phyloP scores from a whole-genome alignment of 2,888 invertebrate genomes.

The Erpobdella octoculata region DNA sequence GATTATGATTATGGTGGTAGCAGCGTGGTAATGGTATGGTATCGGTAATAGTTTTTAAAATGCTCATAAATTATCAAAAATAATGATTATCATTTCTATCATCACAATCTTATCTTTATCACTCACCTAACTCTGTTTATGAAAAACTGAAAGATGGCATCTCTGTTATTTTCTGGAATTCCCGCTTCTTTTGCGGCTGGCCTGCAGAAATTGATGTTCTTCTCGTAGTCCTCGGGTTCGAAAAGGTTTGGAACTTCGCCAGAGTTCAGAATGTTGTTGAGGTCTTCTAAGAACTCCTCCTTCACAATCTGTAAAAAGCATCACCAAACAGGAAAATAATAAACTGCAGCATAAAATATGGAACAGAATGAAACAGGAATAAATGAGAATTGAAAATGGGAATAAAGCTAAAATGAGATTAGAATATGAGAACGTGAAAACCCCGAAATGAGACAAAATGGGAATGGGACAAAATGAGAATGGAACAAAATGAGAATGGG shows the following conservation, averaged over 20 bases:
- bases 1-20: not conserved
- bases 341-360: not conserved
- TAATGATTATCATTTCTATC: no score
- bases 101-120: not conserved
- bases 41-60: not conserved
- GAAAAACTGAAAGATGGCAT: constrained; percentile 75
- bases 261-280: constrained; percentile 82
- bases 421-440: no score
- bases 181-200: constrained; percentile 65
- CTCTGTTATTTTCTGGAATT: constrained; percentile 63
- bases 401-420: no score
- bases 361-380: not conserved
- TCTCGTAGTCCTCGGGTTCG: constrained; percentile 71
- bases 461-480: no score
- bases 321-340: not conserved
- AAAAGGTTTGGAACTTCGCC: constrained; percentile 85
- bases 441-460: no score
- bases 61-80: no score
- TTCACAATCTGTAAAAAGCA: constrained; percentile 62
- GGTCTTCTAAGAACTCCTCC: constrained; percentile 82
- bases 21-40: not conserved
- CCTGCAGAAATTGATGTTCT: constrained; percentile 68
- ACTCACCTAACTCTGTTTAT: constrained; percentile 65
- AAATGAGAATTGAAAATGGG: no score
- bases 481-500: no score